Evolutionary conservation across 2,113 vertebrate species (phyloP).

Genomic region (Harpagus bidentatus): DNA sequence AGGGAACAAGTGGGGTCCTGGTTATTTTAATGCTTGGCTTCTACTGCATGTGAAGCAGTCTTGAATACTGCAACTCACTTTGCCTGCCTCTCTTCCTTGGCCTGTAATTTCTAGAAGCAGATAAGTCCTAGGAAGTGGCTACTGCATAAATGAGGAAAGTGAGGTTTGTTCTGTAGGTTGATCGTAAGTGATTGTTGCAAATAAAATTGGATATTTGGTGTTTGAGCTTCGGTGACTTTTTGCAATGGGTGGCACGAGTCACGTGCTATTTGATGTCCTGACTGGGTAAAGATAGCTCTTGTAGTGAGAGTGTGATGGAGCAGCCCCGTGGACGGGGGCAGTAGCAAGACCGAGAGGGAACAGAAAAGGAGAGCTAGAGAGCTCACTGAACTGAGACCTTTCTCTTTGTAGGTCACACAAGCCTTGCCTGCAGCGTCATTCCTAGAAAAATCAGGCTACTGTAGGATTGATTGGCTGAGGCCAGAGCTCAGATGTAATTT

Average conservation of each 20-base stretch:
- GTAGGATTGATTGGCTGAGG: slow-evolving; percentile 42
- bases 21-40: not conserved
- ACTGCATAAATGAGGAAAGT: not conserved
- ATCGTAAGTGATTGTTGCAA: not conserved
- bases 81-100: not conserved
- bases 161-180: not conserved
- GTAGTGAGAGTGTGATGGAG: not conserved
- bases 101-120: not conserved
- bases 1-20: not conserved
- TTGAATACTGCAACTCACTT: not conserved
- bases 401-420: slow-evolving; percentile 29
- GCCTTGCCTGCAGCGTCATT: slow-evolving; percentile 28
- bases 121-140: not conserved
- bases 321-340: not conserved
- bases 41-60: not conserved
- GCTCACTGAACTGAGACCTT: not conserved
- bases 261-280: not conserved
- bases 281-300: not conserved
- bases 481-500: slow-evolving; percentile 55
- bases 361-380: not conserved
- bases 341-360: not conserved
- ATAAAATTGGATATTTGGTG: not conserved
- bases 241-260: not conserved
- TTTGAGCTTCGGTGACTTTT: not conserved
- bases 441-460: slow-evolving; percentile 60